Base-by-base conservation (phyloP, 2,797 vertebrate genomes). In the Hydrolagus colliei region DNA sequence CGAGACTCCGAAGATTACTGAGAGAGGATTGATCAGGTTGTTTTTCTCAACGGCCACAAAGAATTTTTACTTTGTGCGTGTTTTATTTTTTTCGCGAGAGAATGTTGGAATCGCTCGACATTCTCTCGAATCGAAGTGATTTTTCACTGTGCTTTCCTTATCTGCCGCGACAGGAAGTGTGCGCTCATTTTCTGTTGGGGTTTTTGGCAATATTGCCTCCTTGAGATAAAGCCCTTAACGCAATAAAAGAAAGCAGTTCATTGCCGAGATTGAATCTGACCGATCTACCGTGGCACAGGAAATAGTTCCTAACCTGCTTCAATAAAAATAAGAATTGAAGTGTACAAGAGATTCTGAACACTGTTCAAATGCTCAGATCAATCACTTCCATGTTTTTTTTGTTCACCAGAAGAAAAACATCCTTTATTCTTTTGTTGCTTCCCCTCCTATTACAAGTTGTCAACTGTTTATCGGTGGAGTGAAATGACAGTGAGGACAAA, bases 401-500 rank as follows among this genome's bases (percentile, higher is more conserved):
- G 27, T 84, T 84, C 27, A 6, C 41, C 68, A 68, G 79, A 10
- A 41, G 79, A 68, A 68, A 52, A 71, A 68, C 8, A 4, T 68
- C 65, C 20, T 20, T 84, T 82, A 68, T 9, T 18, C 77, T 27
- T 79, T 78, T 52, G 1, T 52, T 52, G 6, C 2, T 52, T 52
- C 41, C 6, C 22, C 41, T 78, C 59, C 65, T 68, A 65, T 67
- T 35, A 41, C 68, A 63, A 14, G 65, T 84, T 82, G 61, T 82
- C 63, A 82, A 35, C 32, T 68, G 79, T 4, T 82, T 68, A 68
- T 82, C 63, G 20, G 62, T 67, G 0, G 63, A 6, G 32, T 71
- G 41, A 84, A 67, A 41, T 52, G 65, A 84, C 68, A 84, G 65
- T 18, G 67, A 52, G 13, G 79, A 68, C 27, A 65, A 79, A 65